These are phyloP conservation scores for Mus musculus DNA, from an alignment of 2,113 vertebrate genomes.

Conservation along the genomic window GRCm39 chr7:97494501-97495000, in stretches of 20 bases:
- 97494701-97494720: not conserved
- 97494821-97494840: not conserved
- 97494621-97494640: not conserved
- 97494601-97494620: not conserved
- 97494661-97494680: not conserved
- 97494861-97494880: slow-evolving; percentile 54
- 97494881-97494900: slow-evolving; percentile 30
- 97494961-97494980: not conserved
- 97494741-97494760: not conserved
- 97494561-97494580: not conserved
- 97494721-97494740: not conserved
- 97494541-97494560: slow-evolving; percentile 8
- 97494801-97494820: slow-evolving; percentile 20
- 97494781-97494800: not conserved
- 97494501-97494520: slow-evolving; percentile 47
- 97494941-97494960: slow-evolving; percentile 49
- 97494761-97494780: slow-evolving; percentile 57
- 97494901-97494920: slow-evolving; percentile 43
- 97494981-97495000: slow-evolving; percentile 59
- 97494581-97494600: not conserved
- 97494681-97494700: slow-evolving; percentile 48
- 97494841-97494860: not conserved
- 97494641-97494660: slow-evolving; percentile 20
- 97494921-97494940: slow-evolving; percentile 44
- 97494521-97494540: not conserved